Evolutionary conservation across 2,888 invertebrate species (phyloP).

Genomic region (Thera obeliscata): DNA sequence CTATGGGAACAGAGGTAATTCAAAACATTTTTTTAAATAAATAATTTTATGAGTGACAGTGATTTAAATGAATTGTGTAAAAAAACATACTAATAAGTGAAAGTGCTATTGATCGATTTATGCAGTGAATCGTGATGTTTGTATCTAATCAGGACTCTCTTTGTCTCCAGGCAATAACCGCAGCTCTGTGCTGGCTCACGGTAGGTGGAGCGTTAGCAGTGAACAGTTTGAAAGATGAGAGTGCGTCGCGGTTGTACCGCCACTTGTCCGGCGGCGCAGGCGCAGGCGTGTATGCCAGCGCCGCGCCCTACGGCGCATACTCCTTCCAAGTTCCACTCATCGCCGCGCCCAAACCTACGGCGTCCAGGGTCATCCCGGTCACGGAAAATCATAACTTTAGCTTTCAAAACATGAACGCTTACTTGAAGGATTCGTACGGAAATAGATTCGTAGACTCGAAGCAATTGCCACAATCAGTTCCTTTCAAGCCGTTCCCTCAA

Average conservation of each 20-base stretch:
- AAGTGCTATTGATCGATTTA: constrained; percentile 4
- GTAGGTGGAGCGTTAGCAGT: constrained; percentile 52
- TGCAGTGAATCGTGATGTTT: constrained; percentile 19
- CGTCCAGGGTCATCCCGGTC: constrained; percentile 60
- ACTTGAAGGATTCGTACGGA: constrained; percentile 75
- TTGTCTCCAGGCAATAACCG: constrained; percentile 65
- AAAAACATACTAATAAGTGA: constrained; percentile 1
- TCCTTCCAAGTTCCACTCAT: constrained; percentile 66
- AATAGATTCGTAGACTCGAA: constrained; percentile 65
- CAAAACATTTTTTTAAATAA: constrained; percentile 19
- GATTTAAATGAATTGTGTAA: background rate
- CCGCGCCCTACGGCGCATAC: constrained; percentile 68
- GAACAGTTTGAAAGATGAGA: constrained; percentile 60
- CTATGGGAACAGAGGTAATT: constrained; percentile 77
- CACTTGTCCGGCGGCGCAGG: constrained; percentile 56
- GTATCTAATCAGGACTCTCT: constrained; percentile 36
- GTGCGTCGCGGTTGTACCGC: constrained; percentile 66
- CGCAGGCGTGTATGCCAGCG: constrained; percentile 68
- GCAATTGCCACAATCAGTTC: constrained; percentile 60
- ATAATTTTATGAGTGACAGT: constrained; percentile 10
- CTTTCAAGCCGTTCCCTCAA: constrained; percentile 70
- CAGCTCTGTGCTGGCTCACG: constrained; percentile 63
- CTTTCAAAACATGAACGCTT: constrained; percentile 60
- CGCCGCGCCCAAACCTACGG: constrained; percentile 54
- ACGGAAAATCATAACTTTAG: constrained; percentile 53